A percentile compares a stretch with the other conserved stretches of the same genome.
phyloP scores from a whole-genome alignment of 2,888 invertebrate genomes.

The Stenolophus ochropezus region DNA sequence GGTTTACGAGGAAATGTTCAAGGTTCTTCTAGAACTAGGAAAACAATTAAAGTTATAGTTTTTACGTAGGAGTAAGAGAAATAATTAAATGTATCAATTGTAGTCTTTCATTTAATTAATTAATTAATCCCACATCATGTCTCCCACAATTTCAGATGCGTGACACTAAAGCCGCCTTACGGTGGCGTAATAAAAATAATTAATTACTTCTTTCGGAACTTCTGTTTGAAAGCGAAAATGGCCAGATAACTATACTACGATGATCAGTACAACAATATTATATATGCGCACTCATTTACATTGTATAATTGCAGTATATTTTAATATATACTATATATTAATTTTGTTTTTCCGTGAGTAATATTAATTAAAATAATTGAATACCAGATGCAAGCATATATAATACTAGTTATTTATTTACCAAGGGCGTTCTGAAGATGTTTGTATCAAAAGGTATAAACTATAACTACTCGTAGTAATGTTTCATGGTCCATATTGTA shows the following conservation, averaged over 20 bases:
- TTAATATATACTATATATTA: not conserved
- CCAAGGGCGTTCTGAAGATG: too few relatives aligned
- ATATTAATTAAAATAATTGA: too few relatives aligned
- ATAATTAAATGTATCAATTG: slow-evolving; percentile 29
- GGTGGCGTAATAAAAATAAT: slow-evolving; percentile 3
- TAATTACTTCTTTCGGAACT: slow-evolving; percentile 10
- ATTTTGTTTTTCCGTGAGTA: not conserved
- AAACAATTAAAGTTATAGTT: slow-evolving; percentile 11
- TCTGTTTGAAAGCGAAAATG: slow-evolving; percentile 8
- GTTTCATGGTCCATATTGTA: too few relatives aligned
- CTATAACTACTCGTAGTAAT: too few relatives aligned
- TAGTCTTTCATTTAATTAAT: slow-evolving; percentile 32
- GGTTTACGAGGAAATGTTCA: slow-evolving; percentile 2
- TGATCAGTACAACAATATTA: not conserved
- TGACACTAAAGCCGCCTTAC: not conserved
- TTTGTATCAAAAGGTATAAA: too few relatives aligned
- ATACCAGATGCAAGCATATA: too few relatives aligned
- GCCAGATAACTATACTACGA: too few relatives aligned
- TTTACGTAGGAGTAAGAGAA: slow-evolving; percentile 5
- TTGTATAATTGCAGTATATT: not conserved
- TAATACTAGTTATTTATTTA: too few relatives aligned
- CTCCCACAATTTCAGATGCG: slow-evolving; percentile 24
- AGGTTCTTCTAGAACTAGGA: slow-evolving; percentile 14
- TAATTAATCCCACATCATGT: slow-evolving; percentile 16
- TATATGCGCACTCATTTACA: not conserved